Conservation (phyloP, 2,888 invertebrate genomes). For the Enoplolaimus lenunculus region DNA sequence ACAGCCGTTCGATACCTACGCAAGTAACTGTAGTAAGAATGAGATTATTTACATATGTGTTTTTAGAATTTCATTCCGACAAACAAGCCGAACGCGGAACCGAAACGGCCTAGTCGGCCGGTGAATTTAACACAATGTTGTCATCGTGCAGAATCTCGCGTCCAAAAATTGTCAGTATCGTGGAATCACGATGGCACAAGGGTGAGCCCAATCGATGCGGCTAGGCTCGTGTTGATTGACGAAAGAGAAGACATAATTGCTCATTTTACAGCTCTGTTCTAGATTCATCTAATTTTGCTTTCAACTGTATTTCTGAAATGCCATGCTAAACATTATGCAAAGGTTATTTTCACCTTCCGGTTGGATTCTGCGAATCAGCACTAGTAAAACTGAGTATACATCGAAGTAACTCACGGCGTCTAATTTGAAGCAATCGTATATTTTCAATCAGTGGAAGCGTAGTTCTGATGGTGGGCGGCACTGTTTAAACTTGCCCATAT, state of each 20-base stretch:
- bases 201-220: neutral
- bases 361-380: no score
- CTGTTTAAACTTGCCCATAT: neutral
- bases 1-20: no score
- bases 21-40: no score
- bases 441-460: neutral
- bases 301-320: no score
- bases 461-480: neutral
- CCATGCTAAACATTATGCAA: no score
- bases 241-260: neutral
- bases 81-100: conserved; percentile 66
- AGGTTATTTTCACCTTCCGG: no score
- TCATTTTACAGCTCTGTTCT: no score
- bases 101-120: conserved; percentile 84
- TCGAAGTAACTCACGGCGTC: no score
- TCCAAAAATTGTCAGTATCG: conserved; percentile 68
- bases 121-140: conserved; percentile 80
- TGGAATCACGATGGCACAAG: conserved; percentile 66
- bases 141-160: conserved; percentile 66
- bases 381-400: no score
- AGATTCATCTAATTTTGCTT: no score
- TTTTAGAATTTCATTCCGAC: conserved; percentile 54
- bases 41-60: no score
- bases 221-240: neutral
- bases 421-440: neutral